Evolutionary conservation across 1,140 invertebrate genomes (phyloP).

Genomic region (Drosophila arawakana): DNA sequence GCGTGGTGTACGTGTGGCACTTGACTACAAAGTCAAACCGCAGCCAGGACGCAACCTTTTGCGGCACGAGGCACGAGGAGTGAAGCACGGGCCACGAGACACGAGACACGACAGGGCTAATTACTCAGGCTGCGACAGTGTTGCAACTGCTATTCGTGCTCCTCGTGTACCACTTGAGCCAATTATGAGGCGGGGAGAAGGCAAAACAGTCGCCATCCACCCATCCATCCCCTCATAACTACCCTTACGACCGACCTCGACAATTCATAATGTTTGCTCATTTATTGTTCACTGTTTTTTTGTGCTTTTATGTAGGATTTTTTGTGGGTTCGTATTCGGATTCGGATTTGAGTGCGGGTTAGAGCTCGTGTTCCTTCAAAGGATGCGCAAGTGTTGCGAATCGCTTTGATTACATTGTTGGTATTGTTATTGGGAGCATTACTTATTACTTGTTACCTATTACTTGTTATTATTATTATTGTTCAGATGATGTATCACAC

Average conservation of each 20-base stretch:
- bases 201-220: slow-evolving; percentile 2
- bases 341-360: no score
- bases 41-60: slow-evolving; percentile 48
- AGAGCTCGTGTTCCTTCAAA: slow-evolving; percentile 36
- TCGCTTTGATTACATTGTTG: slow-evolving; percentile 81
- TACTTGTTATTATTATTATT: slow-evolving; percentile 52
- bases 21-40: slow-evolving; percentile 78
- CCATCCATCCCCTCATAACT: slow-evolving; percentile 24
- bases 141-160: slow-evolving; percentile 53
- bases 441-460: slow-evolving; percentile 48
- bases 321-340: slow-evolving; percentile 4
- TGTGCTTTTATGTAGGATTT: slow-evolving; percentile 23
- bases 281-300: slow-evolving; percentile 53
- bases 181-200: slow-evolving; percentile 53
- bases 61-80: slow-evolving; percentile 43
- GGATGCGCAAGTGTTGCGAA: slow-evolving; percentile 81
- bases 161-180: slow-evolving; percentile 49
- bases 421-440: slow-evolving; percentile 70
- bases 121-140: slow-evolving; percentile 69
- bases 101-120: slow-evolving; percentile 43
- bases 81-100: no score
- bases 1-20: slow-evolving; percentile 28
- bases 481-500: slow-evolving; percentile 73
- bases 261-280: slow-evolving; percentile 67
- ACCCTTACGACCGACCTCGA: slow-evolving; percentile 35